phyloP scores from a whole-genome alignment of 2,888 invertebrate species.

The Pterostichus niger region DNA sequence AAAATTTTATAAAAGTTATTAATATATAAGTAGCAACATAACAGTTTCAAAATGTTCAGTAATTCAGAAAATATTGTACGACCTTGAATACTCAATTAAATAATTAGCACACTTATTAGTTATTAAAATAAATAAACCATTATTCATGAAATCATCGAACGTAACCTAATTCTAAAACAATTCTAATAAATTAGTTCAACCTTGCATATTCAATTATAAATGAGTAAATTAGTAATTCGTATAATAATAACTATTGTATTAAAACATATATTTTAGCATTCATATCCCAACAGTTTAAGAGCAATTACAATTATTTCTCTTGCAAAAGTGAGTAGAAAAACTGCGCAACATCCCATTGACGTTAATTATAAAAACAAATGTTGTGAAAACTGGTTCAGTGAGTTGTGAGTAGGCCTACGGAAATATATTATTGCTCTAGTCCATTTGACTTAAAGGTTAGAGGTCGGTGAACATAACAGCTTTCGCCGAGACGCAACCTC shows the following conservation, averaged over 20 bases:
- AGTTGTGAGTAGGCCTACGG: background rate
- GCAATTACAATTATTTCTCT: background rate
- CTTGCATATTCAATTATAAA: too few species aligned
- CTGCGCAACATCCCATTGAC: background rate
- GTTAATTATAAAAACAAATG: conserved; percentile 21
- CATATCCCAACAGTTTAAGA: background rate
- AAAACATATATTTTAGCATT: background rate
- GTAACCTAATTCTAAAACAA: too few species aligned
- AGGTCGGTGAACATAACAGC: conserved; percentile 16
- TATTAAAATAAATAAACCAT: too few species aligned
- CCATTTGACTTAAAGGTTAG: conserved; percentile 18
- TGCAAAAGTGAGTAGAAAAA: conserved; percentile 10
- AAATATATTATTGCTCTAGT: conserved; percentile 21
- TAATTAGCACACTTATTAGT: too few species aligned
- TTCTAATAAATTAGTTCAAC: too few species aligned
- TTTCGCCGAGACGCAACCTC: conserved; percentile 24
- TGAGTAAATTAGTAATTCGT: too few species aligned
- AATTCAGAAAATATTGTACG: too few species aligned
- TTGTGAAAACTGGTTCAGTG: conserved; percentile 24
- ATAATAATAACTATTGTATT: background rate
- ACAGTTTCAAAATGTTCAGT: too few species aligned
- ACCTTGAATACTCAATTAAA: too few species aligned
- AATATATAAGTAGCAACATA: too few species aligned
- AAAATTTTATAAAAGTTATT: too few species aligned
- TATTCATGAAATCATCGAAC: too few species aligned